Conservation (phyloP, 2,797 vertebrate species). For the Podarcis siculus region DNA sequence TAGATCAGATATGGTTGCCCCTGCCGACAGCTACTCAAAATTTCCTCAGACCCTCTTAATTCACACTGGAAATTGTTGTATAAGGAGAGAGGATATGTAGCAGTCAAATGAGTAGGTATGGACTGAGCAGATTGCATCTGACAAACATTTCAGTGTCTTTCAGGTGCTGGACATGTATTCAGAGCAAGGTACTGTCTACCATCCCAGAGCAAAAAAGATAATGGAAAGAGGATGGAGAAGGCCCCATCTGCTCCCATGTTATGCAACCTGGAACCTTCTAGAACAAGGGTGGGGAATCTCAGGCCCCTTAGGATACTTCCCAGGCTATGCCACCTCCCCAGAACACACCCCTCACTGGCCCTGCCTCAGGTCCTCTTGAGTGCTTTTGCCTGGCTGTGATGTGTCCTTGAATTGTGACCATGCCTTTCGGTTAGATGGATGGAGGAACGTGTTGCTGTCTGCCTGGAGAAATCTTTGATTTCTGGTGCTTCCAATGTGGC, state of each 20-base stretch:
- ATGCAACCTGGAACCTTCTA: background rate
- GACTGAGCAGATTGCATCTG: background rate
- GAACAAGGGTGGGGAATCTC: too few species aligned
- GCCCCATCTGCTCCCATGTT: background rate
- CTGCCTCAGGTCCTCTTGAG: too few species aligned
- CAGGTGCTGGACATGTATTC: too few species aligned
- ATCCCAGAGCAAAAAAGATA: background rate
- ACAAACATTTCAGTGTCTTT: background rate
- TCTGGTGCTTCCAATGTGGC: too few species aligned
- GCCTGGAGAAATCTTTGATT: too few species aligned
- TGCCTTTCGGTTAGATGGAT: too few species aligned
- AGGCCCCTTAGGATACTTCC: too few species aligned
- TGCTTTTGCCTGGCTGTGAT: too few species aligned
- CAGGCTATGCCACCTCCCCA: too few species aligned
- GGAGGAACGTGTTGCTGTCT: too few species aligned
- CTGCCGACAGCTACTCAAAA: background rate
- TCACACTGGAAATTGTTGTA: background rate
- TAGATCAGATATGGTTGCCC: background rate
- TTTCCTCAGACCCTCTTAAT: background rate
- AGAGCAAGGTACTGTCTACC: background rate
- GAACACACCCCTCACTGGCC: too few species aligned
- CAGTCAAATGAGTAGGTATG: background rate
- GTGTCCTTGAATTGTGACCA: too few species aligned
- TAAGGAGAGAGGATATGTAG: background rate
- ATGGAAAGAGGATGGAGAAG: background rate